phyloP scores from a whole-genome alignment of 2,797 vertebrate species.

The Echeneis naucrates region DNA sequence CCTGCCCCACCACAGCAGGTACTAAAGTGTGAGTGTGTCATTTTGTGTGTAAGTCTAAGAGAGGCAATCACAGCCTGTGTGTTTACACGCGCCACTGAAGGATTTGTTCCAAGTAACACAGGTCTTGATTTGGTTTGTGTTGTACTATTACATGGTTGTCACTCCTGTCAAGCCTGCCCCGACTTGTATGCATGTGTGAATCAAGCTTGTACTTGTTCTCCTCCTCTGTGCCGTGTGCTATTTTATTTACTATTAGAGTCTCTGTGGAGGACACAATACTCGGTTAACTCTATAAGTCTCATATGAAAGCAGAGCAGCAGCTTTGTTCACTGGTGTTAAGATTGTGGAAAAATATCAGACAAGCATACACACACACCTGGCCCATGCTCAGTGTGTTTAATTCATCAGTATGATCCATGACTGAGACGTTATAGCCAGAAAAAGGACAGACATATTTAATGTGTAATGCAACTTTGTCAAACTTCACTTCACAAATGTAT shows the following conservation, averaged over 20 bases:
- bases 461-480: no score
- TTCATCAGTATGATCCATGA: background rate
- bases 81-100: constrained; percentile 34
- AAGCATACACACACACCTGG: background rate
- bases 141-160: constrained; percentile 52
- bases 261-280: constrained; percentile 40
- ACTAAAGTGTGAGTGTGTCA: constrained; percentile 29
- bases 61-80: background rate
- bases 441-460: no score
- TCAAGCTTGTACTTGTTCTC: constrained; percentile 31
- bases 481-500: no score
- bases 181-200: constrained; percentile 33
- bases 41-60: constrained; percentile 1
- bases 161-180: constrained; percentile 49
- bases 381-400: background rate
- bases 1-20: constrained; percentile 88
- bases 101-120: constrained; percentile 20
- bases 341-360: constrained; percentile 5
- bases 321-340: constrained; percentile 20
- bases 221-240: constrained; percentile 25
- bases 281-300: constrained; percentile 21
- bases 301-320: constrained; percentile 20
- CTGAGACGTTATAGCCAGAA: no score
- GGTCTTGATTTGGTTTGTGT: constrained; percentile 21
- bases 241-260: constrained; percentile 31